phyloP scores from a whole-genome alignment of 2,113 vertebrate species.

The Tricholaema leucomelas region DNA sequence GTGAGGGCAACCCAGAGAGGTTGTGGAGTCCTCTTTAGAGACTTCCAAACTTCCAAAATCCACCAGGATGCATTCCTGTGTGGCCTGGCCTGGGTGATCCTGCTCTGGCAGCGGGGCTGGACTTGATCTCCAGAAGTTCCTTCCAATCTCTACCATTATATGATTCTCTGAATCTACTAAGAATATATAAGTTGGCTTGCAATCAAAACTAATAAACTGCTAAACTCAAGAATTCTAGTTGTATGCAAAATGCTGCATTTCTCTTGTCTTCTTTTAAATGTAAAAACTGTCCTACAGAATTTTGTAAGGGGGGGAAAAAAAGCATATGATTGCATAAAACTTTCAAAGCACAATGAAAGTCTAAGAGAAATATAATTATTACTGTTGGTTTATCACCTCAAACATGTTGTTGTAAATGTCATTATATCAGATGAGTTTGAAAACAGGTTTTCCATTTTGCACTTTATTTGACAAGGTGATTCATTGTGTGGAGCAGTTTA shows the following conservation, averaged over 20 bases:
- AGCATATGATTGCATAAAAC: constrained; percentile 69
- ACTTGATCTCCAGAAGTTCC: too few relatives aligned
- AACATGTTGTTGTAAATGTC: constrained; percentile 77
- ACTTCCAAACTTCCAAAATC: too few relatives aligned
- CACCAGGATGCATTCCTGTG: too few relatives aligned
- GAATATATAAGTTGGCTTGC: not conserved
- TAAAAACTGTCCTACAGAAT: constrained; percentile 60
- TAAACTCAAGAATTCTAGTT: not conserved
- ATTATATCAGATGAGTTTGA: constrained; percentile 77
- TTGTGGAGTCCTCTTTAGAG: too few relatives aligned
- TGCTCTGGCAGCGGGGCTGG: too few relatives aligned
- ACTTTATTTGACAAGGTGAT: constrained; percentile 81
- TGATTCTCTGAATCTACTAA: not conserved
- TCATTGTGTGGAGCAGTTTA: constrained; percentile 76
- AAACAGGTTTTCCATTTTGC: constrained; percentile 77
- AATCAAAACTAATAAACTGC: not conserved
- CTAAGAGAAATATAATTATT: constrained; percentile 79
- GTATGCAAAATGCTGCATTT: constrained; percentile 45
- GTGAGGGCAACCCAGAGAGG: too few relatives aligned
- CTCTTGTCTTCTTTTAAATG: constrained; percentile 60
- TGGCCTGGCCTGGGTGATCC: too few relatives aligned
- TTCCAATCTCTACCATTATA: too few relatives aligned
- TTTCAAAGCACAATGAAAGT: constrained; percentile 70
- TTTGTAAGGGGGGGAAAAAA: constrained; percentile 34
- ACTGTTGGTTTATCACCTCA: constrained; percentile 75